Percentiles rank a stretch among this genome's conserved stretches.
Evolutionary conservation across 2,797 vertebrate species (phyloP).

Genomic region (Cossypha caffra): DNA sequence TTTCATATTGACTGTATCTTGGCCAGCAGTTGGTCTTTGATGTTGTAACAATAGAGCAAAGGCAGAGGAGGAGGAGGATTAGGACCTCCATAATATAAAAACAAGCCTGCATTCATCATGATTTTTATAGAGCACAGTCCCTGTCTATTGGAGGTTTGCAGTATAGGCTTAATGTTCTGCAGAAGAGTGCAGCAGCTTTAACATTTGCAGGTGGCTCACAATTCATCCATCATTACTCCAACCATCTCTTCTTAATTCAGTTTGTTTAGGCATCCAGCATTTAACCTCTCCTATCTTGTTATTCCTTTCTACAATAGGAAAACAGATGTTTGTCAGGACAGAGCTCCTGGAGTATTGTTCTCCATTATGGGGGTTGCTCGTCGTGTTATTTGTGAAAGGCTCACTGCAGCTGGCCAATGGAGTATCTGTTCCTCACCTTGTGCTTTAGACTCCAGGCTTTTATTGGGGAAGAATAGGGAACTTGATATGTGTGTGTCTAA

Average conservation of each 20-base stretch:
- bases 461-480: background rate
- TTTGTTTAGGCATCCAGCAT: background rate
- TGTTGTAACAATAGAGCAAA: constrained; percentile 79
- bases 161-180: background rate
- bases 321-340: background rate
- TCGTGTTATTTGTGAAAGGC: background rate
- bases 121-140: constrained; percentile 51
- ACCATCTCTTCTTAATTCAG: background rate
- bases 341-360: background rate
- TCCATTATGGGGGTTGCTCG: background rate
- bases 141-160: background rate
- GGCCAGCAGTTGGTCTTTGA: constrained; percentile 83
- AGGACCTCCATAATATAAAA: constrained; percentile 67
- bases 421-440: background rate
- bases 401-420: background rate
- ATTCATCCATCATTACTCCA: background rate
- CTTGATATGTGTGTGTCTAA: background rate
- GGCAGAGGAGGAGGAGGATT: constrained; percentile 71
- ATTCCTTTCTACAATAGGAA: background rate
- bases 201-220: constrained; percentile 14
- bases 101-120: constrained; percentile 64
- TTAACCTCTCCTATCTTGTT: background rate
- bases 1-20: constrained; percentile 80
- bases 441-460: constrained; percentile 1
- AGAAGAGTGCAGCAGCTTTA: background rate